Evolutionary conservation across 2,888 invertebrate genomes (phyloP), one percentile per base, ranked within the genome.

Genomic region (Ichneumoninae sp.): DNA sequence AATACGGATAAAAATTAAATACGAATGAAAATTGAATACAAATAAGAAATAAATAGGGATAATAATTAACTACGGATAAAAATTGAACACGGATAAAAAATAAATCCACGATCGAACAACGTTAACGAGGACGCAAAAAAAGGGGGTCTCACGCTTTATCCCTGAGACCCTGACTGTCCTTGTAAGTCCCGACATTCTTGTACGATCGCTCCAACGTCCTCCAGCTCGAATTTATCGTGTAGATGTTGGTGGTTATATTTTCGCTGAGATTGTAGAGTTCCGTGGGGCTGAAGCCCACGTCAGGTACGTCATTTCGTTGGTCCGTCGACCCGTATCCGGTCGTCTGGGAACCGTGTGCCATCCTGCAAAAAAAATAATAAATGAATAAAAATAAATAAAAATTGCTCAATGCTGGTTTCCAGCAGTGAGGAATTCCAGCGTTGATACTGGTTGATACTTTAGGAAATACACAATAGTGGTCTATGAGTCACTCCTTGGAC

Each of bases 211-310:
- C 97, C 88, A 98, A 93, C 4, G 95, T 95, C 89, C 96, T 95
- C 92, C 96, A 95, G 86, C 96, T 97, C 65, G 96, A 95, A 91
- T 97, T 97, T 73, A 98, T 96, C 0, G 96, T 95, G 91, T 96
- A 97, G 76, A 98, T 96, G 93, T 97, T 97, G 78, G 97, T 96
- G 0, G 96, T 97, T 83, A 98, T 97, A 90, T 96, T 96, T 92
- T 98, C 98, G 91, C 97, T 97, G 68, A 97, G 94, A 91, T 96
- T 96, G 92, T 97, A 96, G 86, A 97, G 95, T 93, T 97, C 97
- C 1, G 96, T 96, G 3, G 96, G 96, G 89, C 96, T 96, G 91
- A 96, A 96, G 68, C 96, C 96, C 33, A 97, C 97, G 68, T 96
- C 95, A 85, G 97, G 96, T 85, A 96, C 95, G 47, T 95, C 94